Base-by-base conservation (phyloP, 2,888 invertebrate genomes). In the Meandrusa payeni region DNA sequence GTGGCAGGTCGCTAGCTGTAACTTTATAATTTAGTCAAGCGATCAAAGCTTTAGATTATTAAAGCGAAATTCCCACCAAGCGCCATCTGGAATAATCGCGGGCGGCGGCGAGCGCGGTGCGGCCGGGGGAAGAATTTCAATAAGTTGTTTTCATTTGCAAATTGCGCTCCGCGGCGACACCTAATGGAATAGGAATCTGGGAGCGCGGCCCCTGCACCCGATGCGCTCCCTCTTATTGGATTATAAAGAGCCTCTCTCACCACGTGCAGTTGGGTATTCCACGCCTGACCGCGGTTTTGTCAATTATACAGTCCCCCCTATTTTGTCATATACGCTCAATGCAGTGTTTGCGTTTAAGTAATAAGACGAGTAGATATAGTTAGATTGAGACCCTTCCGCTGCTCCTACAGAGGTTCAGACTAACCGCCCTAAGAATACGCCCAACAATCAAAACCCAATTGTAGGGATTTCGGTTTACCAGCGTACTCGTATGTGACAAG, bases 101-200 rank as follows among this genome's bases (percentile, higher is more conserved):
- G 9, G 32, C 12, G 38, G n/a, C 31, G 37, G 32, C 37, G 31
- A 37, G 29, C 45, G 51, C 39, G 46, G 38, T 44, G 51, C 53
- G 41, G 63, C 69, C 69, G 29, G 74, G 64, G 68, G 72, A 83
- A 79, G 85, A 86, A 87, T 86, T 87, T 85, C 86, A 86, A 85
- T 86, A 86, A 86, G 83, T 87, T 85, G 83, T 85, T 82, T 85
- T 85, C 83, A 85, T 87, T 87, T 82, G 83, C 85, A 85, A 86
- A 87, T 85, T 81, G 79, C 77, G 78, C 76, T 69, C 71, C 73
- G 64, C 72, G 67, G 66, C 73, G 83, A 85, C 80, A 83, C 76
- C 80, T 85, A 85, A 83, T 83, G 80, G 80, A 80, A 82, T 78
- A 74, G 73, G 79, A 80, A 82, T 81, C 76, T 67, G 61, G 65